Base-by-base conservation (phyloP, 2,888 invertebrate species). In the Stenchaetothrips biformis region DNA sequence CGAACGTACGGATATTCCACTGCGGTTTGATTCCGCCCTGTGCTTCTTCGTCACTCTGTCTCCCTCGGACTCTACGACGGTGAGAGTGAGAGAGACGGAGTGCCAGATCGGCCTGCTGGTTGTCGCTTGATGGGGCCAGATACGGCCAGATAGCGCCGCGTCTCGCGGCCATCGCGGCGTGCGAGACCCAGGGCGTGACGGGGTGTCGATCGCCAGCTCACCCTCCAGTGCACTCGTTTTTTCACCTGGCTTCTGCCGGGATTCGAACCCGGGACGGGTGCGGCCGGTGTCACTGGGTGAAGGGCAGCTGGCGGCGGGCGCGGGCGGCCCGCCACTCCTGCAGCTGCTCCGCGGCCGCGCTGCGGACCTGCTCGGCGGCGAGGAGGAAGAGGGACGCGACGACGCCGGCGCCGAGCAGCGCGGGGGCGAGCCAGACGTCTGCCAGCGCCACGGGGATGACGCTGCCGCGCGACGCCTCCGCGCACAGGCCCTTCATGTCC, bases 401-500 rank as follows among this genome's bases (percentile, higher is more conserved):
- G 67, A 25, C 67, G 67, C 67, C 67, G 67, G 67, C 67, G 21
- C 21, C 25, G 21, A 74, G 67, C 21, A 74, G 67, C 67, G 67
- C 67, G 25, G 67, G 67, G 21, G 67, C 67, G 21, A 74, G 67
- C 67, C 67, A 74, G 9, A 74, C 67, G 67, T 74, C 67, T 25
- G 9, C 21, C 67, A 74, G 67, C 21, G 67, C 25, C 67, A 74
- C 67, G 21, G 67, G 67, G 67, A 74, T 74, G 67, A 74, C 67
- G 67, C 21, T 25, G 25, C 67, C 67, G 25, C 67, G 67, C 67
- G 67, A 25, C 67, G 67, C 67, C 67, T 74, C 67, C 21, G 67
- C 67, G 67, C 67, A 74, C 25, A 74, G 67, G 25, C 21, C 25
- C 25, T 21, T 21, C 6, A 74, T 25, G 67, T 74, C 67, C 21